Evolutionary conservation across 2,797 vertebrate genomes (phyloP).

Genomic region (Lepus townsendii): DNA sequence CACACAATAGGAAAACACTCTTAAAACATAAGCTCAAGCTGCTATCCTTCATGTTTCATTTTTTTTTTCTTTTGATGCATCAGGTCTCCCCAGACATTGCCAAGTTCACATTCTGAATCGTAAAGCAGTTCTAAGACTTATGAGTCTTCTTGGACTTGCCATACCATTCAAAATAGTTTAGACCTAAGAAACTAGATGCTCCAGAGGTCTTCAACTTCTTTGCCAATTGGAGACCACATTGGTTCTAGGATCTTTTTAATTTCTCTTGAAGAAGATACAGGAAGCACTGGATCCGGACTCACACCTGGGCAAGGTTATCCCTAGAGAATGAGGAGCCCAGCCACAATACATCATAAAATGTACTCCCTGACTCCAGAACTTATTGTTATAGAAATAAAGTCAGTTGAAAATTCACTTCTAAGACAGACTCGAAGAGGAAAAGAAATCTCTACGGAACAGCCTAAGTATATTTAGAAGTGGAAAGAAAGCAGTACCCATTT

Average conservation of each 20-base stretch:
- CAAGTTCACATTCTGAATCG: conserved; percentile 10
- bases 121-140: conserved; percentile 39
- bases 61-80: not conserved
- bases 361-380: not conserved
- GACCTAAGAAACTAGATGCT: not conserved
- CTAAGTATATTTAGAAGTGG: conserved; percentile 56
- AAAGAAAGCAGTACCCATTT: conserved; percentile 61
- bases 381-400: conserved; percentile 60
- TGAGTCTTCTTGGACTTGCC: not conserved
- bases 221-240: not conserved
- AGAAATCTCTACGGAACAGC: conserved; percentile 40
- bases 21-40: conserved; percentile 21
- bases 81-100: not conserved
- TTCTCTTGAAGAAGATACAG: conserved; percentile 46
- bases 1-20: not conserved
- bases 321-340: not conserved
- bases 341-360: not conserved
- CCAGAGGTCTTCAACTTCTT: conserved; percentile 5
- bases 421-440: conserved; percentile 60
- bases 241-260: not conserved
- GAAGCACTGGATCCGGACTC: not conserved
- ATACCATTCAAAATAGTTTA: conserved; percentile 12
- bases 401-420: conserved; percentile 67
- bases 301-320: not conserved
- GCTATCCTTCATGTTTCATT: not conserved